Evolutionary conservation across 2,888 invertebrate species (phyloP), one percentile per base, ranked within the genome.

Genomic region (Trypoxylon attenuatum): DNA sequence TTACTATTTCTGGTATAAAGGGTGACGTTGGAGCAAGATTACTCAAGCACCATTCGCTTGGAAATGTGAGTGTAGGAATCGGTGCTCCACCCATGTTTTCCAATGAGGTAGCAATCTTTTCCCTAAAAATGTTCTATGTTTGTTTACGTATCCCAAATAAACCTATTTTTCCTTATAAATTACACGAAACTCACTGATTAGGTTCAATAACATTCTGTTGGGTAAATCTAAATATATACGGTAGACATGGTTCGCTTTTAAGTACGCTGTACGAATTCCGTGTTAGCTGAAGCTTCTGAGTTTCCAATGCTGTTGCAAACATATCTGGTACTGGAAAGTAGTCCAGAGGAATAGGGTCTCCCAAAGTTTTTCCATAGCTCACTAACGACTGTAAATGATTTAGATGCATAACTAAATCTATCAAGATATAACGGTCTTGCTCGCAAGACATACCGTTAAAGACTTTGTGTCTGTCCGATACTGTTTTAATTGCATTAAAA

Each of bases 341-440:
- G 64, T 85, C 84, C 42, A 79, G 56, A 0, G 87, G 84, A 70
- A n/a, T n/a, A n/a, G n/a, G n/a, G n/a, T n/a, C n/a, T n/a, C n/a
- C n/a, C n/a, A n/a, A n/a, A n/a, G n/a, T n/a, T n/a, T n/a, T n/a
- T n/a, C n/a, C n/a, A n/a, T n/a, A n/a, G n/a, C n/a, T n/a, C n/a
- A n/a, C n/a, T n/a, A n/a, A n/a, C n/a, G n/a, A n/a, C n/a, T n/a
- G n/a, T n/a, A n/a, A n/a, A n/a, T n/a, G n/a, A n/a, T n/a, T n/a
- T n/a, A n/a, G n/a, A n/a, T n/a, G n/a, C n/a, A n/a, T n/a, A n/a
- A n/a, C n/a, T n/a, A n/a, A n/a, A n/a, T n/a, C n/a, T n/a, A n/a
- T n/a, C n/a, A n/a, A n/a, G n/a, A n/a, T n/a, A n/a, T n/a, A n/a
- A n/a, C n/a, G n/a, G n/a, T n/a, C n/a, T n/a, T n/a, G n/a, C n/a